A percentile compares a stretch with the other conserved stretches of the same genome.
phyloP scores from a whole-genome alignment of 2,888 invertebrate genomes.

The Drosophila acutilabella region DNA sequence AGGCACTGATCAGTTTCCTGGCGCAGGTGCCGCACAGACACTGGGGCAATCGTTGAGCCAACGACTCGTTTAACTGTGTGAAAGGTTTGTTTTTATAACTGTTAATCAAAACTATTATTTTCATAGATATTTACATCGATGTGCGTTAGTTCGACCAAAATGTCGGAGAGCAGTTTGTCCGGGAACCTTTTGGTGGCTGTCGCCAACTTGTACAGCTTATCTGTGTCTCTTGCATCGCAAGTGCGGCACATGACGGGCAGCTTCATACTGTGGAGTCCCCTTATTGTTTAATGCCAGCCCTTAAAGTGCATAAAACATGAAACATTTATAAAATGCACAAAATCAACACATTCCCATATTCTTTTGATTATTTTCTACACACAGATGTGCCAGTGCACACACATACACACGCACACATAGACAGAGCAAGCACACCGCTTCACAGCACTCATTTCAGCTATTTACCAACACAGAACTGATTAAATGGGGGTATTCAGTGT shows the following conservation, averaged over 20 bases:
- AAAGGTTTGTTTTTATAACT: neutral
- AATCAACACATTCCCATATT: constrained; percentile 34
- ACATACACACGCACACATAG: too few relatives aligned
- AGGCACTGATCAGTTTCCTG: constrained; percentile 68
- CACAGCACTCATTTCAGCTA: too few relatives aligned
- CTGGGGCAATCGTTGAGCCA: constrained; percentile 62
- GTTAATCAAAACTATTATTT: neutral
- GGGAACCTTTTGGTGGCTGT: constrained; percentile 66
- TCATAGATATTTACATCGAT: constrained; percentile 49
- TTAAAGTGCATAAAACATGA: neutral
- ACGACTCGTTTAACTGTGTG: constrained; percentile 38
- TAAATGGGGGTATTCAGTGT: too few relatives aligned
- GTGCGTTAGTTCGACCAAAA: constrained; percentile 61
- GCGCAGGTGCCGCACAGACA: constrained; percentile 70
- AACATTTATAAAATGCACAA: constrained; percentile 19
- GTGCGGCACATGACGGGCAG: constrained; percentile 68
- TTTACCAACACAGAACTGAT: too few relatives aligned
- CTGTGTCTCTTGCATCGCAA: constrained; percentile 65
- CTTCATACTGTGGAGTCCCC: constrained; percentile 53
- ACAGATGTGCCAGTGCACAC: constrained; percentile 25
- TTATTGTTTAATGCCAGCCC: constrained; percentile 8
- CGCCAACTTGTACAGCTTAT: constrained; percentile 55
- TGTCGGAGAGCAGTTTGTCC: constrained; percentile 61
- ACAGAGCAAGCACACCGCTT: too few relatives aligned
- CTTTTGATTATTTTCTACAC: constrained; percentile 29